Base-by-base conservation (phyloP, 1,140 invertebrate genomes). In the Eulimnadia texana region DNA sequence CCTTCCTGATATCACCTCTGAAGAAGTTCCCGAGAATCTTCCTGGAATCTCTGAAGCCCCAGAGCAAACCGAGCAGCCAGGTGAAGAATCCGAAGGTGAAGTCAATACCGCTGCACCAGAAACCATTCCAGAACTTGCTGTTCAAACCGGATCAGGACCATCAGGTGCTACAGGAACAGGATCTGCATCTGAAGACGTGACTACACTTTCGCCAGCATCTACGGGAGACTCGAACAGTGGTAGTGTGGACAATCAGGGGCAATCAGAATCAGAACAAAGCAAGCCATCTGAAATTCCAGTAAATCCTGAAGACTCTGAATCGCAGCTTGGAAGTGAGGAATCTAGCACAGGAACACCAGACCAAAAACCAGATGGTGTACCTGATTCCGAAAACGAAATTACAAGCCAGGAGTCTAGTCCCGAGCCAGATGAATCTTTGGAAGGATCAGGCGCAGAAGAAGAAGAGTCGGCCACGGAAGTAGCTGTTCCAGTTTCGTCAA, bases 61-160 rank as follows among this genome's bases (percentile, higher is more conserved):
- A 6, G 16, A 6, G 6, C 56, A 65, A 23, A 58, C 64, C 54
- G 55, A 64, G 25, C 13, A 54, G 51, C 56, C 66, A 66, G 16
- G 16, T 49, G 50, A 51, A 52, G n/a, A 9, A 47, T 47, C 51
- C 6, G 57, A 49, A 56, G 64, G 60, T 59, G 33, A 42, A 42
- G 33, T 16, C 33, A 42, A 42, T 16, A 42, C 6, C 33, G 6
- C 33, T 9, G 33, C 33, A 42, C 33, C 33, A 42, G 33, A 42
- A 42, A 42, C 33, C 33, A 6, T 42, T 42, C 33, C 33, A 42
- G 33, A 16, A n/a, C n/a, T n/a, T n/a, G n/a, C n/a, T n/a, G n/a
- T n/a, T n/a, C n/a, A n/a, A n/a, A n/a, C n/a, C n/a, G n/a, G n/a
- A n/a, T n/a, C n/a, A n/a, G n/a, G n/a, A n/a, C n/a, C n/a, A n/a